Conservation (phyloP, 2,797 vertebrate species). For the Eulemur rubriventer region DNA sequence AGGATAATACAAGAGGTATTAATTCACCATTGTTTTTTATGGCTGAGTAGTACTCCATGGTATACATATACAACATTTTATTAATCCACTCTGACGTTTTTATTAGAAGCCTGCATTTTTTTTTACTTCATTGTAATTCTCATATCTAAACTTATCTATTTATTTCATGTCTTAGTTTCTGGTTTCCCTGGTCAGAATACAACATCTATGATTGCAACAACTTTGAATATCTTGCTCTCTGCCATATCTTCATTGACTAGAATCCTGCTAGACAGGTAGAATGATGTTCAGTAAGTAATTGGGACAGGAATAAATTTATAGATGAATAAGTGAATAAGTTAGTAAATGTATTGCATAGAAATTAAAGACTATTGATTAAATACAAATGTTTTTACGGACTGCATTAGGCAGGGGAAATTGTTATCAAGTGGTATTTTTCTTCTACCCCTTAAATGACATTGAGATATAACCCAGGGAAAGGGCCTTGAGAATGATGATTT, state of each 20-base stretch:
- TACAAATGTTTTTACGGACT: background rate
- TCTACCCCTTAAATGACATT: background rate
- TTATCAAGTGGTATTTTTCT: background rate
- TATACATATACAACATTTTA: too few relatives aligned
- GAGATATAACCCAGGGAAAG: background rate
- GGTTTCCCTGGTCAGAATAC: background rate
- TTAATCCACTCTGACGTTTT: background rate
- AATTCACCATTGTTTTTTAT: too few relatives aligned
- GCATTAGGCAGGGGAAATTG: background rate
- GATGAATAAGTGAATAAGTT: constrained; percentile 6
- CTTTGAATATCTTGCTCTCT: background rate
- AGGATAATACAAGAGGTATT: too few relatives aligned
- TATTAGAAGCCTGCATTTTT: background rate
- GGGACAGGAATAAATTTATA: background rate
- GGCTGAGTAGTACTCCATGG: too few relatives aligned
- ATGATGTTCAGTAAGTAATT: constrained; percentile 10
- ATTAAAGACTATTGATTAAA: constrained; percentile 38
- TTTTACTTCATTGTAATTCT: background rate
- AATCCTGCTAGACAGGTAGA: background rate
- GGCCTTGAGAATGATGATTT: constrained; percentile 21
- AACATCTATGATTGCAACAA: background rate
- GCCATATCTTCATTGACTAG: background rate
- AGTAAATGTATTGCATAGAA: background rate
- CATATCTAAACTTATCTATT: background rate
- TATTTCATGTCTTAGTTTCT: constrained; percentile 34